Conservation (phyloP, 2,888 invertebrate species). For the Ceratothoa steindachneri region DNA sequence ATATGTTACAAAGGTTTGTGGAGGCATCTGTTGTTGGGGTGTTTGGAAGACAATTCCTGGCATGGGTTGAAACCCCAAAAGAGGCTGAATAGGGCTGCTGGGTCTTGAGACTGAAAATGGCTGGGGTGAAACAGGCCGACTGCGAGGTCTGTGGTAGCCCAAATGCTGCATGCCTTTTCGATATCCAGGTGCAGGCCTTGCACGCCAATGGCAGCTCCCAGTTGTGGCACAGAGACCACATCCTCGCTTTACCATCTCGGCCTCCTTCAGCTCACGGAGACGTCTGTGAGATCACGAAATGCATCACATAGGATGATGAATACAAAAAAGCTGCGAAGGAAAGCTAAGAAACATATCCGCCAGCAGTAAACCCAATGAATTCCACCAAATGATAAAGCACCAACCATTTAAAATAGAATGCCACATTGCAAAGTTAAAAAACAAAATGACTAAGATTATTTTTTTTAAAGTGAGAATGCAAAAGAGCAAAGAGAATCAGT, state of each 20-base stretch:
- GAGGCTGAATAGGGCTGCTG: neutral
- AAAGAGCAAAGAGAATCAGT: too few relatives aligned
- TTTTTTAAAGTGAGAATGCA: too few relatives aligned
- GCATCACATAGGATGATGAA: neutral
- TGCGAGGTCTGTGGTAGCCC: neutral
- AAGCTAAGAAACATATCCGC: too few relatives aligned
- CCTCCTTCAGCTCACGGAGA: neutral
- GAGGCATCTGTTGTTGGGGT: neutral
- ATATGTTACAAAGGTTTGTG: neutral
- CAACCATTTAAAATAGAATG: too few relatives aligned
- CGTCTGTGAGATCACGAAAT: constrained; percentile 2
- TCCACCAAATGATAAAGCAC: too few relatives aligned
- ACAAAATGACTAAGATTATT: too few relatives aligned
- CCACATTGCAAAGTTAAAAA: too few relatives aligned
- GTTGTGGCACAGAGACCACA: neutral
- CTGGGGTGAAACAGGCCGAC: neutral
- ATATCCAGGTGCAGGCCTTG: neutral
- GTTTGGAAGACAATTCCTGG: neutral
- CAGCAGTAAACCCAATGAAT: too few relatives aligned
- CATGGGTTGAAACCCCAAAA: neutral
- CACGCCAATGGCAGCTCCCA: neutral
- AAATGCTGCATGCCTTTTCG: neutral
- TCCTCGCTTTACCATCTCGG: neutral
- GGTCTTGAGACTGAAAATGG: neutral
- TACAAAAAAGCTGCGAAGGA: too few relatives aligned